Base-by-base conservation (phyloP, 2,888 invertebrate genomes). In the Drosophila imparisetae region DNA sequence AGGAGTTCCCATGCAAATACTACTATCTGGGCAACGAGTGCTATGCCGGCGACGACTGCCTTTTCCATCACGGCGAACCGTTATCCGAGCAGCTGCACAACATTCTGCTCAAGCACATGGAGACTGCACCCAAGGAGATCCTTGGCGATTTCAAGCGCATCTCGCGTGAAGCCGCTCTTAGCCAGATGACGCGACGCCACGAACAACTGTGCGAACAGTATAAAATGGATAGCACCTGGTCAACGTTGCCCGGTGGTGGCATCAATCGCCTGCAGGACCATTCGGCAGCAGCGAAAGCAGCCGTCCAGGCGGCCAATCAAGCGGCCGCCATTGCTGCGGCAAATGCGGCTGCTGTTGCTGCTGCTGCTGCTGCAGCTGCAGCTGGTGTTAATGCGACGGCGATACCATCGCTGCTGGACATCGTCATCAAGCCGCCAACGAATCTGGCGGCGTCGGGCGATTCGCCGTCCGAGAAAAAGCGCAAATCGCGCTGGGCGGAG, bases 1-100 rank as follows among this genome's bases (percentile, higher is more conserved):
- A 96, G 89, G 98, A 98, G 93, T 99, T 98, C 93, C 99, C 99
- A 24, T 99, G 99, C 94, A 98, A 98, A 94, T 98, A 96, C 94
- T 98, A 96, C 93, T 98, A 99, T 92, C 97, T 98, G 61, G 98
- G 98, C 76, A 95, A 97, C 93, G 96, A 96, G 64, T 98, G 98
- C 93, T 95, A 95, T 78, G 95, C 95, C 36, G 95, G 95, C 90
- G 96, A 96, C n/a, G 96, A 96, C 2, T 99, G 99, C 94, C 98
- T 98, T 93, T 99, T 98, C 93, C 97, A 98, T 34, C 99, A 99
- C 92, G 96, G 96, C 27, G 96, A 96, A 86, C 97, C 97, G 0
- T 94, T 99, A n/a, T 95, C 95, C 61, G 98, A 98, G 75, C 95
- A 95, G 90, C 94, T 96, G 72, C 94, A 95, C 89, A 95, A 94